Conservation (phyloP, 2,888 invertebrate genomes). For the Limnephilus lunatus region DNA sequence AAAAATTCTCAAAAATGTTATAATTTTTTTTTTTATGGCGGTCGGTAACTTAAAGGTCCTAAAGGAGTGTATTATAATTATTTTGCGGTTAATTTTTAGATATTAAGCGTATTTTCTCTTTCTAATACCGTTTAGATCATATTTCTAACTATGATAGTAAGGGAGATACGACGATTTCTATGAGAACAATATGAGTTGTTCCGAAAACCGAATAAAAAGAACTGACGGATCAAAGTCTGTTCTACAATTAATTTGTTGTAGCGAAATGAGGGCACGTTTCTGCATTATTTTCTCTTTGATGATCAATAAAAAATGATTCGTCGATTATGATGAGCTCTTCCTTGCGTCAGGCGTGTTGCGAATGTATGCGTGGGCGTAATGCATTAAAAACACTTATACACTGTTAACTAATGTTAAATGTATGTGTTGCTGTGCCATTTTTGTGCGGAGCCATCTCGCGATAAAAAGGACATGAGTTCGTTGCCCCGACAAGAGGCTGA, state of each 20-base stretch:
- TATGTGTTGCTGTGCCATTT: not conserved
- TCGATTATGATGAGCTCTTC: not conserved
- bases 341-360: not conserved
- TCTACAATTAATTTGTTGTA: not conserved
- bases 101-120: no score
- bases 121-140: no score
- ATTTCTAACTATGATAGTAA: no score
- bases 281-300: not conserved
- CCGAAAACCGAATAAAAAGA: no score
- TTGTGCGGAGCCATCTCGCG: constrained; percentile 67
- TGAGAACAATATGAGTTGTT: no score
- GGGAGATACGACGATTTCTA: no score
- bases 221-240: not conserved
- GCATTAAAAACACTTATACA: not conserved
- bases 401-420: not conserved
- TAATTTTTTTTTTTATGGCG: no score
- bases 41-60: no score
- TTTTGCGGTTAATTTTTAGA: no score
- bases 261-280: not conserved
- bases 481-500: constrained; percentile 79
- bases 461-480: constrained; percentile 78
- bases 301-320: not conserved
- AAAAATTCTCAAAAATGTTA: no score
- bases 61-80: no score
- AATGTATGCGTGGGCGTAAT: not conserved